phyloP scores from a whole-genome alignment of 2,113 vertebrate species.

The Hucho hucho region DNA sequence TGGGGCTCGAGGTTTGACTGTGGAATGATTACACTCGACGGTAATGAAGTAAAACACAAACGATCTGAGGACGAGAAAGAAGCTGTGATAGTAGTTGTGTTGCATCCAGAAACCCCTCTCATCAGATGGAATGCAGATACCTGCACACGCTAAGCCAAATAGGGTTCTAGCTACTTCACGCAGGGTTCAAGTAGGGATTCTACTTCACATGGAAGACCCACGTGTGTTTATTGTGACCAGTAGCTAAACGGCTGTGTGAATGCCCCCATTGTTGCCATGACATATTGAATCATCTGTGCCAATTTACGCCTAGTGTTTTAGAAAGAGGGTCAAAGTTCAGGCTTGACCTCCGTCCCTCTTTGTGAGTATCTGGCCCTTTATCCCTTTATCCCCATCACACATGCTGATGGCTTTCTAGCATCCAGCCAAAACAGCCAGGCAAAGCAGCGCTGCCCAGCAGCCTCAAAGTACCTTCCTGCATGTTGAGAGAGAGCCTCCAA shows the following conservation, averaged over 20 bases:
- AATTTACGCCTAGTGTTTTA: conserved; percentile 36
- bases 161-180: no score
- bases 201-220: not conserved
- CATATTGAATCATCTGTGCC: conserved; percentile 60
- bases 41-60: not conserved
- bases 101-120: not conserved
- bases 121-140: no score
- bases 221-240: conserved; percentile 1
- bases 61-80: not conserved
- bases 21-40: no score
- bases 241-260: conserved; percentile 5
- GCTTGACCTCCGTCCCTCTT: conserved; percentile 25
- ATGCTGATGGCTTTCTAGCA: conserved; percentile 62
- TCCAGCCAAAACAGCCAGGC: conserved; percentile 56
- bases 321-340: conserved; percentile 26
- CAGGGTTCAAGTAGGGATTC: no score
- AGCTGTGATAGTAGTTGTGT: not conserved
- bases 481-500: conserved; percentile 52
- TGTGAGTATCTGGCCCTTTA: not conserved
- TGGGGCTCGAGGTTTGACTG: no score
- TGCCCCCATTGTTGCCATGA: conserved; percentile 46
- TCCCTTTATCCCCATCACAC: conserved; percentile 39
- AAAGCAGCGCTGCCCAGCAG: conserved; percentile 47
- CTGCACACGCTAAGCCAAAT: no score
- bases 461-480: conserved; percentile 60